These are phyloP conservation scores for Rhagonycha lutea DNA, from an alignment of 2,888 invertebrate genomes.

Conservation along the genomic window DNA sequence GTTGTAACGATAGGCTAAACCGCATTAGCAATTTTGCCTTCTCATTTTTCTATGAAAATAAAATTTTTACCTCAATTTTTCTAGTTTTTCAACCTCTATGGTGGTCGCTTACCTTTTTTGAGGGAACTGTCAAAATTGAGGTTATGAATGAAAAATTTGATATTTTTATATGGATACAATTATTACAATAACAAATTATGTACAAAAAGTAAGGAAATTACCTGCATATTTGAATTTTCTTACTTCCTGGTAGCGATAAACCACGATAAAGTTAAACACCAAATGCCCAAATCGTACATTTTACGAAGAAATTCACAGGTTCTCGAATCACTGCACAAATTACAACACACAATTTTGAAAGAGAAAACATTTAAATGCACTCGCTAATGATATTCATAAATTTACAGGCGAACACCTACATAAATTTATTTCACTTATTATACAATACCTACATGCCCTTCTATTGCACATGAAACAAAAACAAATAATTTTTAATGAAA, in stretches of 20 bases:
- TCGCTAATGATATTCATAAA: conserved; percentile 19
- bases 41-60: too few species aligned
- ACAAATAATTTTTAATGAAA: neutral
- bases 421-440: conserved; percentile 19
- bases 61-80: too few species aligned
- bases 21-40: too few species aligned
- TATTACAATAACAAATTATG: neutral
- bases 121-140: neutral
- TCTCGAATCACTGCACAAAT: neutral
- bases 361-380: neutral
- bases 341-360: neutral
- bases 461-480: conserved; percentile 13
- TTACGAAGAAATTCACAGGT: neutral
- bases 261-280: neutral
- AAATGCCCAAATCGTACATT: neutral
- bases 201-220: neutral
- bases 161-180: too few species aligned
- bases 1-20: too few species aligned
- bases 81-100: neutral
- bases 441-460: conserved; percentile 17
- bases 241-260: neutral
- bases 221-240: neutral
- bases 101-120: neutral
- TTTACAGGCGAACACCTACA: conserved; percentile 22
- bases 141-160: neutral